Percentiles rank a stretch among this genome's conserved stretches.
Evolutionary conservation across 2,797 vertebrate genomes (phyloP).

Genomic region (Fratercula arctica): DNA sequence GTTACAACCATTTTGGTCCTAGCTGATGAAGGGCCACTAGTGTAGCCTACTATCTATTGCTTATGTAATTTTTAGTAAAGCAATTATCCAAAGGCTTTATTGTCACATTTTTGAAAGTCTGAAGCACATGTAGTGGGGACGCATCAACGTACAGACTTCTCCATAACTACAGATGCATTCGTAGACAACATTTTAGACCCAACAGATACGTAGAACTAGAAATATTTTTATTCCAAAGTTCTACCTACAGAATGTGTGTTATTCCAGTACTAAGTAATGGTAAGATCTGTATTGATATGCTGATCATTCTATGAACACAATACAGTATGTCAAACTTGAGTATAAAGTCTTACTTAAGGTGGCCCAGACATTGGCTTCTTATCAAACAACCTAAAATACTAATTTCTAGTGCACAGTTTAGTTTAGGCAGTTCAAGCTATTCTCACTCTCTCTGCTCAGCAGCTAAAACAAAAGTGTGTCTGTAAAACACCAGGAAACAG

Average conservation of each 20-base stretch:
- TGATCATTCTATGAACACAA: background rate
- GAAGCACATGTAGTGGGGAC: background rate
- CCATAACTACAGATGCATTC: background rate
- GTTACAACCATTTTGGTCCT: background rate
- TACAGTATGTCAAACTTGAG: background rate
- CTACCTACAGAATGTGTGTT: background rate
- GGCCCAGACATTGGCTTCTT: background rate
- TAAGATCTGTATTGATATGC: slow-evolving; percentile 13
- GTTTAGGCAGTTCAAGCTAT: slow-evolving; percentile 65
- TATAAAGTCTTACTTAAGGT: background rate
- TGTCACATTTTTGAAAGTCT: background rate
- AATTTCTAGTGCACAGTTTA: slow-evolving; percentile 28
- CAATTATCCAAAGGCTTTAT: background rate
- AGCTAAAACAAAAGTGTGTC: slow-evolving; percentile 60
- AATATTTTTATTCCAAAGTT: background rate
- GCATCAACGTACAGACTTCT: background rate
- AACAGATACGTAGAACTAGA: background rate
- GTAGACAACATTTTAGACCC: background rate
- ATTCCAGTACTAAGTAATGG: background rate
- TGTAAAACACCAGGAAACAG: slow-evolving; percentile 63
- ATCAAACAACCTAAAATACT: background rate
- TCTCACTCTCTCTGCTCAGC: slow-evolving; percentile 64
- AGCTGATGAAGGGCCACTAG: background rate
- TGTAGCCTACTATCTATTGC: slow-evolving; percentile 40
- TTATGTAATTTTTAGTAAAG: slow-evolving; percentile 34